Percentiles rank a stretch among this genome's conserved stretches.
Evolutionary conservation across 2,113 vertebrate genomes (phyloP).

Genomic region (Peromyscus californicus): DNA sequence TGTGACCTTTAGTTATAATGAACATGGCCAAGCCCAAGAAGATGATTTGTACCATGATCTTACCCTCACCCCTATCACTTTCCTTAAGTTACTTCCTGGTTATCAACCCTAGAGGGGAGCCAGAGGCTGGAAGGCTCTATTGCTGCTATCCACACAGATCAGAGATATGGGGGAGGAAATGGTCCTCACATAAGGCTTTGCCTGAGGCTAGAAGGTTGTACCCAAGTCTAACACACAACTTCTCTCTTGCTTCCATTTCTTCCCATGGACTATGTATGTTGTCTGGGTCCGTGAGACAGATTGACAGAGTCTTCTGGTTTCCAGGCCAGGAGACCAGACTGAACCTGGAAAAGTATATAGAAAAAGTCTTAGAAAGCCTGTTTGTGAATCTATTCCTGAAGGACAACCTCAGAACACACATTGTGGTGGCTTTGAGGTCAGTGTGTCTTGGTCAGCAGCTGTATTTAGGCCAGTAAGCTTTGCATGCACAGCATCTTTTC

Average conservation of each 20-base stretch:
- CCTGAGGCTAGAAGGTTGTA: background rate
- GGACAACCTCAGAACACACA: background rate
- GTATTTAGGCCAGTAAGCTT: constrained; percentile 8
- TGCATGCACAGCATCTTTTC: background rate
- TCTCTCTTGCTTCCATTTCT: background rate
- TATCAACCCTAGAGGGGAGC: background rate
- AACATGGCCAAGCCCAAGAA: background rate
- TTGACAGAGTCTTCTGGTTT: background rate
- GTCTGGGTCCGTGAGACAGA: background rate
- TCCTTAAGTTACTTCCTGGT: background rate
- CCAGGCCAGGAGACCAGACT: background rate
- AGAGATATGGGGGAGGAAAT: background rate
- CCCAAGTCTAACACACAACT: background rate
- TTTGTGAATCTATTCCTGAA: background rate
- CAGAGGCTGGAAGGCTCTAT: background rate
- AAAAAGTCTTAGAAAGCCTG: background rate
- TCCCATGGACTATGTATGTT: background rate
- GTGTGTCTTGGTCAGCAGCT: background rate
- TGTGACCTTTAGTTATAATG: background rate
- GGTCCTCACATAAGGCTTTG: background rate
- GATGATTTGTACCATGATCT: background rate
- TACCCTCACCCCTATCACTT: background rate
- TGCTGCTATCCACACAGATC: background rate
- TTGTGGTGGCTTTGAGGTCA: background rate
- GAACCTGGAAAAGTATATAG: background rate